Evolutionary conservation across 2,888 invertebrate species (phyloP).

Genomic region (Adineta ricciae): DNA sequence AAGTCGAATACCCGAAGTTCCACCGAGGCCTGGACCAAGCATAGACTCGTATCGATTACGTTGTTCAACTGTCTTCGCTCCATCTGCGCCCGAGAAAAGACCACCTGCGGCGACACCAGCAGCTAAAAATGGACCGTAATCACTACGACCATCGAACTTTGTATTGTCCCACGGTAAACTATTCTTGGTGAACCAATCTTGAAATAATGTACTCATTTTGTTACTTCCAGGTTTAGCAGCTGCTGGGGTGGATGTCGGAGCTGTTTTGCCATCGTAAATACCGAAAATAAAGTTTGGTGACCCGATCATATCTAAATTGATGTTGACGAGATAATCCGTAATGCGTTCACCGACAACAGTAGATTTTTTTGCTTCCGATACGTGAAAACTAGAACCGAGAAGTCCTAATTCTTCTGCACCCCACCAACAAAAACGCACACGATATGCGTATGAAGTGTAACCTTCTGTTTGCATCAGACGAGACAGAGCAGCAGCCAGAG

Average conservation of each 20-base stretch:
- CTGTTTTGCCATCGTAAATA: background rate
- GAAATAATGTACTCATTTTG: background rate
- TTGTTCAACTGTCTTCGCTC: background rate
- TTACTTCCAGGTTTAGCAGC: background rate
- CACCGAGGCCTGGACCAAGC: background rate
- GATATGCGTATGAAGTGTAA: background rate
- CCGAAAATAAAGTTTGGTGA: background rate
- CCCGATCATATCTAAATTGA: background rate
- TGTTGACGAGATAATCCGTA: background rate
- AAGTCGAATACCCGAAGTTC: background rate
- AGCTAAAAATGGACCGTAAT: constrained; percentile 15
- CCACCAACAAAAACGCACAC: background rate
- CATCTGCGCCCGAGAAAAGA: background rate
- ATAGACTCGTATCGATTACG: background rate
- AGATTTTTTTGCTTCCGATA: background rate
- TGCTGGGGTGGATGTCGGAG: background rate
- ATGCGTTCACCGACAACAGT: background rate
- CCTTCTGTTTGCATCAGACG: background rate
- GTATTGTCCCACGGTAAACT: background rate
- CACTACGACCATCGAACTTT: constrained; percentile 2
- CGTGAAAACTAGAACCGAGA: background rate
- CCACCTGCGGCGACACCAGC: background rate
- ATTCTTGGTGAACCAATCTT: background rate
- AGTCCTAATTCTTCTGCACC: constrained; percentile 8
- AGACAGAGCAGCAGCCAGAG: background rate